These are phyloP conservation scores for Atta cephalotes DNA, from an alignment of 1,140 invertebrate species.

Conservation along the genomic window DNA sequence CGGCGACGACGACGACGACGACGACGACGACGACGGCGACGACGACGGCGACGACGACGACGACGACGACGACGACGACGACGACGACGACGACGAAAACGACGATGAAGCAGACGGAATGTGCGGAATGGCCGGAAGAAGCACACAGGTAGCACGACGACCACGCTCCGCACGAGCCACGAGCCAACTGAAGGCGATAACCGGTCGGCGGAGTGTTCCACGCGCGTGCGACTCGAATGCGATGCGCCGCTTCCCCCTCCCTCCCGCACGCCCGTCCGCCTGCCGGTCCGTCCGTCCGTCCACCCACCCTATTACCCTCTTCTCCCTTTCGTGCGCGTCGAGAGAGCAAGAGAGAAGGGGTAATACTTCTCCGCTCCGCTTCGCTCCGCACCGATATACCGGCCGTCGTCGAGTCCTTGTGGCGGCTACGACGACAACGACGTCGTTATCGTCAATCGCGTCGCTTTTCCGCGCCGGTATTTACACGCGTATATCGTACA, in stretches of 20 bases:
- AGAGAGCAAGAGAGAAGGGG: conserved; percentile 31
- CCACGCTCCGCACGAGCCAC: conserved; percentile 39
- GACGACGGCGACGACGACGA: neutral
- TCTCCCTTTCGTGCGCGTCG: conserved; percentile 9
- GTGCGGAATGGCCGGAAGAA: conserved; percentile 8
- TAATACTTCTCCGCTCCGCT: conserved; percentile 67
- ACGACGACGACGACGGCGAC: no score
- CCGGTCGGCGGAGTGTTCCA: conserved; percentile 67
- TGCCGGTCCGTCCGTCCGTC: neutral
- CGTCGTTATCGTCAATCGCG: neutral
- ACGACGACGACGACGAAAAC: neutral
- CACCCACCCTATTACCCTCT: conserved; percentile 15
- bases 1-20: no score
- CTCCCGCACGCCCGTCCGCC: neutral
- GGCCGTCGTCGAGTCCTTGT: conserved; percentile 66
- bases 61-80: no score
- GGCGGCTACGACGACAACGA: neutral
- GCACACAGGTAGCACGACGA: conserved; percentile 28
- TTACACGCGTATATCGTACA: neutral
- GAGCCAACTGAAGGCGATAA: conserved; percentile 58
- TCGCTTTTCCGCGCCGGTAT: neutral
- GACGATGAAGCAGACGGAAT: neutral
- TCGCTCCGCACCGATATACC: conserved; percentile 57
- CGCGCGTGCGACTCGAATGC: conserved; percentile 73
- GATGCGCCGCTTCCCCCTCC: conserved; percentile 61